Conservation (phyloP, 2,888 invertebrate genomes). For the Cancer borealis region DNA sequence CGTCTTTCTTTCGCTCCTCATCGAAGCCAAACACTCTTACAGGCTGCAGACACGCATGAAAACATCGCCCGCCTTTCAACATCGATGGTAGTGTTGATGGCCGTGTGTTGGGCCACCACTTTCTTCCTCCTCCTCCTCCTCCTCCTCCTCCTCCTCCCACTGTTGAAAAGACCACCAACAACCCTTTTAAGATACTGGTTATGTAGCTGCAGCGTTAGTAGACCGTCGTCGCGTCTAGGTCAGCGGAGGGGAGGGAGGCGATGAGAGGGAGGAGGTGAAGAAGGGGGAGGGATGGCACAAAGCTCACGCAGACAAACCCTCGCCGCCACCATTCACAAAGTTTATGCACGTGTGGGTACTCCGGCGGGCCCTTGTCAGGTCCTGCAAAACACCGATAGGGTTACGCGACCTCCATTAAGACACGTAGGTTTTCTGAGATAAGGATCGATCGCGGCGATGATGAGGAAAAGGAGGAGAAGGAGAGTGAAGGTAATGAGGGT, state of each 20-base stretch:
- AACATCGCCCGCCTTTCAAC: background rate
- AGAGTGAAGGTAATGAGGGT: background rate
- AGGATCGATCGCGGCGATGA: conserved; percentile 37
- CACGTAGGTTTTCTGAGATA: conserved; percentile 31
- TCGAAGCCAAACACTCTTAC: conserved; percentile 23
- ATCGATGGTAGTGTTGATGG: conserved; percentile 17
- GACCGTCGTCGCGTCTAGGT: background rate
- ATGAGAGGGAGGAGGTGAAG: background rate
- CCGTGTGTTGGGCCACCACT: background rate
- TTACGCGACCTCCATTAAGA: conserved; percentile 49
- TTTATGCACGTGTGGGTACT: conserved; percentile 48
- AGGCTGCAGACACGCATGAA: conserved; percentile 8
- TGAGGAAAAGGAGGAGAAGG: background rate
- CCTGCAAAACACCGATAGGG: conserved; percentile 50
- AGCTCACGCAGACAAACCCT: conserved; percentile 42
- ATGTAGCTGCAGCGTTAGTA: background rate
- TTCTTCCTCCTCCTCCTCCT: conserved; percentile 21
- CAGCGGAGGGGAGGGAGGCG: background rate
- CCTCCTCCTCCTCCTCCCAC: background rate
- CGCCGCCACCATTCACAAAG: conserved; percentile 48
- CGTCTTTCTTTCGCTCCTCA: background rate
- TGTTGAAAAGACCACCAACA: background rate
- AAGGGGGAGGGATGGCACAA: background rate
- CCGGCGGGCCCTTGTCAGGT: conserved; percentile 33
- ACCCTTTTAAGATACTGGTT: background rate